Evolutionary conservation across 2,888 invertebrate genomes (phyloP), one percentile per base, ranked within the genome.

Genomic region (Biston betularia): DNA sequence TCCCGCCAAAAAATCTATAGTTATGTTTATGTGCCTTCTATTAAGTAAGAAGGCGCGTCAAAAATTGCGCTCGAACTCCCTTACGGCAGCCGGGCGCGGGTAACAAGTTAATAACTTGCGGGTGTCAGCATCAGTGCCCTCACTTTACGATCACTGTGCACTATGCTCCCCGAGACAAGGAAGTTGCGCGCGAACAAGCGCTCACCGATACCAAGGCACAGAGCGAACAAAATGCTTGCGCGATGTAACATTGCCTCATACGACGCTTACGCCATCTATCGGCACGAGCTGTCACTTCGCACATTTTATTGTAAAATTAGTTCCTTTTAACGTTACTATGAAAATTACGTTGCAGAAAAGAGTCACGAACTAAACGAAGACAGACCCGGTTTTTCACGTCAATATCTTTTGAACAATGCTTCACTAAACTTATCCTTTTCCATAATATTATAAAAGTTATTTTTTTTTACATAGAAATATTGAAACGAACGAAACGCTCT

Each of bases 81-180:
- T 84, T 40, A 73, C 89, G 86, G 87, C 84, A 86, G 84, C 89
- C 90, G 95, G 95, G 95, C 95, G 95, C 96, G 95, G 89, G 83
- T 82, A 79, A 78, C 84, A 86, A 88, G 80, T 83, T n/a, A 77
- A 83, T 62, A 38, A 88, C 88, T 84, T 89, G 85, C 90, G 94
- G 96, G 96, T 96, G 96, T 95, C 95, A 97, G 97, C 97, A 97
- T 94, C 94, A 96, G 96, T 96, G 95, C 94, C 94, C 97, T 97
- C 97, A 96, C 97, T 96, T 96, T 77, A 95, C 96, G 97, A 95
- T 97, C 97, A 96, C 95, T 95, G 97, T 94, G 95, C 96, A 96
- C 96, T 96, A 95, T 95, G 97, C 97, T 97, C 97, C 97, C 97
- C 96, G 91, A 96, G 96, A 97, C 97, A 97, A 97, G 96, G 97